phyloP scores from a whole-genome alignment of 2,888 invertebrate species.

The Leistus spinibarbis region DNA sequence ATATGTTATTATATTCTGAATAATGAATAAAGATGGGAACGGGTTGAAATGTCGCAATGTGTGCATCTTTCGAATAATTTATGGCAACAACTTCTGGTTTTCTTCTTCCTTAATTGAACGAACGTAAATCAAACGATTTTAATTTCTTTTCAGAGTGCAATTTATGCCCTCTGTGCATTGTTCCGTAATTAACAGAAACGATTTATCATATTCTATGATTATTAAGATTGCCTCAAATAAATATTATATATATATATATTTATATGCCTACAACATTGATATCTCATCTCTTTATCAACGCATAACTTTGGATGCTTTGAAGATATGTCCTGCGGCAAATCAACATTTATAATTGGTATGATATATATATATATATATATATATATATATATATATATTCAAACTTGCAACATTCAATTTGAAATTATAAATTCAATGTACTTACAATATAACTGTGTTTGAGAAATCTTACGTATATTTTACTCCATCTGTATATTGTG shows the following conservation, averaged over 20 bases:
- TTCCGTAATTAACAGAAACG: slow-evolving; percentile 36
- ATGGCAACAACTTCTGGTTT: slow-evolving; percentile 31
- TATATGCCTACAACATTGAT: neutral
- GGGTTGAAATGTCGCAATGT: slow-evolving; percentile 26
- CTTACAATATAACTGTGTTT: neutral
- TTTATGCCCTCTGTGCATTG: slow-evolving; percentile 32
- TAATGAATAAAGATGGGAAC: slow-evolving; percentile 29
- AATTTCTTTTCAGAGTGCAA: slow-evolving; percentile 34
- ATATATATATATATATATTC: neutral
- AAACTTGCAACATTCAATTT: neutral
- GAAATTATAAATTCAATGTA: neutral
- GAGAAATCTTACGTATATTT: too few relatives aligned
- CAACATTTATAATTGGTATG: neutral
- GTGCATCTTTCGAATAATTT: slow-evolving; percentile 34
- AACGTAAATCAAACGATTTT: slow-evolving; percentile 38
- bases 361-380: neutral
- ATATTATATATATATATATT: slow-evolving; percentile 2
- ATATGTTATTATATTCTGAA: slow-evolving; percentile 12
- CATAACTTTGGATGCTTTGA: neutral
- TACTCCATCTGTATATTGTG: neutral
- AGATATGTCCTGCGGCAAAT: neutral
- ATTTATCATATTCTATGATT: slow-evolving; percentile 21
- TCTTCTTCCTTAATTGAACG: slow-evolving; percentile 31
- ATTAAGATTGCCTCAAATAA: slow-evolving; percentile 14
- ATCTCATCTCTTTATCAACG: neutral